Evolutionary conservation across 2,888 invertebrate genomes (phyloP).

Genomic region (Fissipunctia ypsillon): DNA sequence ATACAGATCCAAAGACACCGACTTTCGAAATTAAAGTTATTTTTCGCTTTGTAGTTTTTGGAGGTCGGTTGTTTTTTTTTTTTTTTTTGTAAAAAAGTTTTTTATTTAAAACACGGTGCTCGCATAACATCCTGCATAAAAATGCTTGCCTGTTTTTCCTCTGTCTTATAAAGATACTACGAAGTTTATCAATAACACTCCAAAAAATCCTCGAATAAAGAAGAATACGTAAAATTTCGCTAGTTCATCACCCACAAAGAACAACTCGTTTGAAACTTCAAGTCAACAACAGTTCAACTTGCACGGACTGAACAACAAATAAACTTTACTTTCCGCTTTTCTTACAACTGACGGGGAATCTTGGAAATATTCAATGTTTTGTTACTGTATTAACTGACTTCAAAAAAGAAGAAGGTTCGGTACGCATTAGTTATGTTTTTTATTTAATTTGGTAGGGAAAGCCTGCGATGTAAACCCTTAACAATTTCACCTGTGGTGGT

Average conservation of each 20-base stretch:
- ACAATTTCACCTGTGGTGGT: background rate
- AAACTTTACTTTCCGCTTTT: slow-evolving; percentile 53
- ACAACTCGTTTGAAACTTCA: slow-evolving; percentile 57
- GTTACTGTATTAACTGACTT: slow-evolving; percentile 33
- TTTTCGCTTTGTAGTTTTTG: no score
- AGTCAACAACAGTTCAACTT: slow-evolving; percentile 44
- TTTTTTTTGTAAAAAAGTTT: no score
- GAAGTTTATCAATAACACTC: slow-evolving; percentile 40
- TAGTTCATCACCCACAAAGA: slow-evolving; percentile 44
- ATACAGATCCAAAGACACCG: no score
- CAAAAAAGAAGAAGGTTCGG: no score
- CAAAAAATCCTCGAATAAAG: slow-evolving; percentile 15
- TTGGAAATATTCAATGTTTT: slow-evolving; percentile 52
- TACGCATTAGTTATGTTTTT: background rate
- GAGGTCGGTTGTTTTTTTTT: no score
- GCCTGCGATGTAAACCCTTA: background rate
- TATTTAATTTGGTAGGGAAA: background rate
- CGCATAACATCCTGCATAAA: background rate
- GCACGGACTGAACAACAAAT: slow-evolving; percentile 55
- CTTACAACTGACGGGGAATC: slow-evolving; percentile 14
- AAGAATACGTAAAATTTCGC: slow-evolving; percentile 29
- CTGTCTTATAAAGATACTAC: background rate
- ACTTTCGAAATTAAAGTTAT: no score
- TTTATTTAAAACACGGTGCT: no score
- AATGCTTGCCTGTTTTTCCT: background rate